These are phyloP conservation scores for Cochlearius cochlearius DNA, from an alignment of 2,113 vertebrate genomes.

Conservation along the genomic window DNA sequence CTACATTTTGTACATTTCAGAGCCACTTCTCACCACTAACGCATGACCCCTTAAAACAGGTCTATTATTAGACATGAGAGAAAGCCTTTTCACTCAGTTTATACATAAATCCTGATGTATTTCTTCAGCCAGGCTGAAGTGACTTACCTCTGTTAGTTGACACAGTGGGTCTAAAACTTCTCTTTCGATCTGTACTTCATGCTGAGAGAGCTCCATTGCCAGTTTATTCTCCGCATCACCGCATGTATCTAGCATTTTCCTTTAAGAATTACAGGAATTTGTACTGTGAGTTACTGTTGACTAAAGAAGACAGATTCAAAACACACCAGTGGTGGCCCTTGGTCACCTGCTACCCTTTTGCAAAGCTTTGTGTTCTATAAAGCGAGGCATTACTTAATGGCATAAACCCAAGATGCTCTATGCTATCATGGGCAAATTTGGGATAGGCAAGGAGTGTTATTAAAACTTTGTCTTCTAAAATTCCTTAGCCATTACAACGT, in stretches of 20 bases:
- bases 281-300: background rate
- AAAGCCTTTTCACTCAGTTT: background rate
- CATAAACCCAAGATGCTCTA: background rate
- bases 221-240: slow-evolving; percentile 92
- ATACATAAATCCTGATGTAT: background rate
- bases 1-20: background rate
- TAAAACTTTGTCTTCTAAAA: background rate
- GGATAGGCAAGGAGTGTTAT: background rate
- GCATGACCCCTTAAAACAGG: background rate
- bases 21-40: background rate
- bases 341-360: background rate
- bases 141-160: slow-evolving; percentile 87
- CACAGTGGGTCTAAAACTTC: slow-evolving; percentile 92
- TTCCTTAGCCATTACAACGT: background rate
- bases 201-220: slow-evolving; percentile 90
- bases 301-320: background rate
- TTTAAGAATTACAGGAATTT: slow-evolving; percentile 6
- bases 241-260: slow-evolving; percentile 95
- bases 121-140: background rate
- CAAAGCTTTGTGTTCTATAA: background rate
- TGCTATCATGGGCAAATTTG: background rate
- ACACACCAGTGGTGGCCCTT: background rate
- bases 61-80: background rate
- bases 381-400: background rate
- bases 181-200: slow-evolving; percentile 91